These are phyloP conservation scores for Jaculus jaculus DNA, from an alignment of 2,113 vertebrate genomes.

Conservation along the genomic window DNA sequence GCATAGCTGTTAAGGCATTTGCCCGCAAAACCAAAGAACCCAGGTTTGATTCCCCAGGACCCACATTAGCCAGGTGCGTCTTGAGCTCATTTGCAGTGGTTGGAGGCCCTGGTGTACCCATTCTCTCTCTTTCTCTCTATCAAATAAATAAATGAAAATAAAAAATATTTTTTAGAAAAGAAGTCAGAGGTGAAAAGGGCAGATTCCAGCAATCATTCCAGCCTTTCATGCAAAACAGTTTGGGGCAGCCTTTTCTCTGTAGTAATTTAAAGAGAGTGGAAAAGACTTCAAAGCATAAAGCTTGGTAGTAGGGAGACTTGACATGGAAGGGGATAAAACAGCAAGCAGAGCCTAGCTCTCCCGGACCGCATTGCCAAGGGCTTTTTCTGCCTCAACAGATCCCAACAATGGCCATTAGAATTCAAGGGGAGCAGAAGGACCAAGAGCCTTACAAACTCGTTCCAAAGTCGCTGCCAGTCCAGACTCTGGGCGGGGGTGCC, in stretches of 20 bases:
- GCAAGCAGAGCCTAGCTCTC: neutral
- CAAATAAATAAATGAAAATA: no score
- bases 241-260: neutral
- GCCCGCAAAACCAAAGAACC: no score
- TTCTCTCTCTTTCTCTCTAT: no score
- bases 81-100: no score
- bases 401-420: neutral
- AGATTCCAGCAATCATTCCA: neutral
- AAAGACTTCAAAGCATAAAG: neutral
- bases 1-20: no score
- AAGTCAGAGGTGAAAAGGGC: neutral
- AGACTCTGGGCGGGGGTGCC: neutral
- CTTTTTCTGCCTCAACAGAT: neutral
- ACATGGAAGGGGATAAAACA: neutral
- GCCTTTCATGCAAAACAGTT: neutral
- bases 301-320: neutral
- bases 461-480: neutral
- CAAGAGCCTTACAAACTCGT: neutral
- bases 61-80: no score
- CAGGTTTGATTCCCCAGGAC: no score
- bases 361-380: neutral
- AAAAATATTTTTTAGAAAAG: neutral
- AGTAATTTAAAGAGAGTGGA: neutral
- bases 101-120: no score
- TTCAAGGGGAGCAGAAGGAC: neutral